These are phyloP conservation scores for Agrotis exclamationis DNA, from an alignment of 2,888 invertebrate species.

Conservation along the genomic window DNA sequence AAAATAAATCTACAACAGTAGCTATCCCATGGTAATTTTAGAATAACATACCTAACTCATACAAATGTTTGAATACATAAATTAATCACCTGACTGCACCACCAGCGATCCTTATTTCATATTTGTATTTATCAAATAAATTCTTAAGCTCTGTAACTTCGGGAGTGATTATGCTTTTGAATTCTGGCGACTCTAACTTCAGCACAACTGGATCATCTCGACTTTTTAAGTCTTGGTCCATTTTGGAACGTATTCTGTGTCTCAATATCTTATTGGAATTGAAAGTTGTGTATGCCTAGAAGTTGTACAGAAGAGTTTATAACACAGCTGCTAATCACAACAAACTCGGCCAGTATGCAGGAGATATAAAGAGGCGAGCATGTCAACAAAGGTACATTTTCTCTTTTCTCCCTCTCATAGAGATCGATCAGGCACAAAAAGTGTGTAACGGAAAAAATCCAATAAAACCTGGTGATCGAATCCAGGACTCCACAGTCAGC, in stretches of 20 bases:
- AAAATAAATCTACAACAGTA: not conserved
- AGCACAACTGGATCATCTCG: slow-evolving; percentile 93
- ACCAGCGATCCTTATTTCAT: slow-evolving; percentile 98
- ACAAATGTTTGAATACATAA: slow-evolving; percentile 2
- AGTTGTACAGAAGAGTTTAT: slow-evolving; percentile 11
- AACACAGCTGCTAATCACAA: not conserved
- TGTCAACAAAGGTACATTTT: not conserved
- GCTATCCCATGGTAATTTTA: too few relatives aligned
- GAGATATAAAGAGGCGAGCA: not conserved
- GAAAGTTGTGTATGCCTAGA: slow-evolving; percentile 64
- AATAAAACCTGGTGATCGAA: not conserved
- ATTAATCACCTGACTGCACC: slow-evolving; percentile 96
- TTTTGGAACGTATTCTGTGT: slow-evolving; percentile 74
- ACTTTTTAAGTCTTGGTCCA: slow-evolving; percentile 82
- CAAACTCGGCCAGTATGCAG: not conserved
- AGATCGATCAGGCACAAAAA: too few relatives aligned
- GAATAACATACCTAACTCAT: too few relatives aligned
- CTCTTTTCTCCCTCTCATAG: not conserved
- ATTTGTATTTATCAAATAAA: slow-evolving; percentile 95
- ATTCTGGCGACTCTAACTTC: slow-evolving; percentile 94
- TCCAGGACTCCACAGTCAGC: not conserved
- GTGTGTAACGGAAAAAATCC: not conserved
- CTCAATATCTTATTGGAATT: slow-evolving; percentile 55
- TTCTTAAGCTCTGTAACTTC: slow-evolving; percentile 94
- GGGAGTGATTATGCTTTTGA: slow-evolving; percentile 95